Evolutionary conservation across 2,113 vertebrate genomes (phyloP).

Genomic region (Hystrix cristata): DNA sequence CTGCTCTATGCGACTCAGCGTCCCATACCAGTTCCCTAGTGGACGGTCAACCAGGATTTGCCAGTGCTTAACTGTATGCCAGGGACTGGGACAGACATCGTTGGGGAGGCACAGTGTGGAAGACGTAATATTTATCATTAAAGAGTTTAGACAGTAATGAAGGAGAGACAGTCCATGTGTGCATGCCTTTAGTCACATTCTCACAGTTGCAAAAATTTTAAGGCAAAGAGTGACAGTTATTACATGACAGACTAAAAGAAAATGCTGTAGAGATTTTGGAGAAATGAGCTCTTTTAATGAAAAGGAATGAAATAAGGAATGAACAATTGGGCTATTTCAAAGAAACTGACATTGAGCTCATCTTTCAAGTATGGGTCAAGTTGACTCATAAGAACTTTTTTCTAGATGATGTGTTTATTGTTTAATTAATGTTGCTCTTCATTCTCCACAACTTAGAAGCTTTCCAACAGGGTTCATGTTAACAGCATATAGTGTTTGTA

Average conservation of each 20-base stretch:
- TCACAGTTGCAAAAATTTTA: background rate
- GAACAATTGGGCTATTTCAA: background rate
- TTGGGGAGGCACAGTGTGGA: background rate
- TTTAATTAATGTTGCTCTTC: background rate
- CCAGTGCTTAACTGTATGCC: background rate
- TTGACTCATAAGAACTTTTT: conserved; percentile 7
- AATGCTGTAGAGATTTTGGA: background rate
- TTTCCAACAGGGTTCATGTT: background rate
- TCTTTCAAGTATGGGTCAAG: background rate
- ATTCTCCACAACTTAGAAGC: background rate
- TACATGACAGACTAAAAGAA: background rate
- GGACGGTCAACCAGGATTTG: background rate
- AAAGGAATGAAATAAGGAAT: background rate
- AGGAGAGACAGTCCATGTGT: background rate
- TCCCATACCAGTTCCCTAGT: background rate
- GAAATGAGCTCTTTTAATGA: background rate
- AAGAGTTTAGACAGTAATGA: background rate
- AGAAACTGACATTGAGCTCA: background rate
- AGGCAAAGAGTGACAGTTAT: background rate
- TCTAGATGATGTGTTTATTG: background rate
- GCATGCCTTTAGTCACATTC: background rate
- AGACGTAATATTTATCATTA: background rate
- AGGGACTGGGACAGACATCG: background rate
- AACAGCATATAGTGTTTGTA: background rate
- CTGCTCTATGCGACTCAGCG: no score